A percentile compares a stretch with the other conserved stretches of the same genome.
Evolutionary conservation across 2,888 invertebrate genomes (phyloP).

Genomic region (Aphrophora alni): DNA sequence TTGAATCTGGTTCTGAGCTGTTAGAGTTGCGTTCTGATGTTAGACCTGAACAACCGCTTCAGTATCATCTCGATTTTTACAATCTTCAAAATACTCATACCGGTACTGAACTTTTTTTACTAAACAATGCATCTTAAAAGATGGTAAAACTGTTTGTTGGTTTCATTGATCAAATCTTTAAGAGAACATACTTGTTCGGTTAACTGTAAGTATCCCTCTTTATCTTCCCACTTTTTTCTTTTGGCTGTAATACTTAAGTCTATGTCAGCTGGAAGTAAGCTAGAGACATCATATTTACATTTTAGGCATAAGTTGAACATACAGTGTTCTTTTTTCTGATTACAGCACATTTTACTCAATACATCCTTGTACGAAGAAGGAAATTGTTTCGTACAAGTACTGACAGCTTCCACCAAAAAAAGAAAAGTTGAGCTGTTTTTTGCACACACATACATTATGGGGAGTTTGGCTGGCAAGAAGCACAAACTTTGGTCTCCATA

Average conservation of each 20-base stretch:
- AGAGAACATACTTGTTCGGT: not conserved
- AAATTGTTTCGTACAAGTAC: not conserved
- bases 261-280: not conserved
- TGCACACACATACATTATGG: constrained; percentile 23
- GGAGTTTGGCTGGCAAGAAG: constrained; percentile 21
- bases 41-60: constrained; percentile 14
- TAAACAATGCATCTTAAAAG: not conserved
- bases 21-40: constrained; percentile 16
- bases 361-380: constrained; percentile 16
- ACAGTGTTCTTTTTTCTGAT: constrained; percentile 7
- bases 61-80: not conserved
- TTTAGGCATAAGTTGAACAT: not conserved
- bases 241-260: not conserved
- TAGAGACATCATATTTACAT: constrained; percentile 4
- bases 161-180: not conserved
- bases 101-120: constrained; percentile 12
- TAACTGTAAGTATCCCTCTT: constrained; percentile 15
- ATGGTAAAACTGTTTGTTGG: not conserved
- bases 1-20: constrained; percentile 16
- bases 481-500: constrained; percentile 20
- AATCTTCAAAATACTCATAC: constrained; percentile 5
- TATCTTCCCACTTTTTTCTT: constrained; percentile 17
- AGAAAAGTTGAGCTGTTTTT: constrained; percentile 16
- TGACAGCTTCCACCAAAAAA: constrained; percentile 19
- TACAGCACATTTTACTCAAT: constrained; percentile 21